Evolutionary conservation across 2,888 invertebrate genomes (phyloP), one percentile per base, ranked within the genome.

Genomic region (Altica lythri): DNA sequence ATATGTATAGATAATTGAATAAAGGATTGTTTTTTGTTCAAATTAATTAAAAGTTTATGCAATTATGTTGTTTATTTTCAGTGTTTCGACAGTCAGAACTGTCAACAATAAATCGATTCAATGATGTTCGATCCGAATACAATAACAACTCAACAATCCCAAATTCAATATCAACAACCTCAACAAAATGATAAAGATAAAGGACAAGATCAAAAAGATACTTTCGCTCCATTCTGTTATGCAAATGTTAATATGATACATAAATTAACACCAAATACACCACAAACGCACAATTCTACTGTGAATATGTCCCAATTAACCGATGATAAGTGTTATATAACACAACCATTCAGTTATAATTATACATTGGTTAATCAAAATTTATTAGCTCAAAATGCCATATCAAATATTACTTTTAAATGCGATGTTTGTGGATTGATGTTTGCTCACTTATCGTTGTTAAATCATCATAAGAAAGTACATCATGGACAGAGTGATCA

Each of bases 351-450:
- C 67, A 83, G 86, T 44, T 89, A 89, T 70, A 92, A 92, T 72
- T 92, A 92, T 79, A 90, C 91, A 2, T 79, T 92, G 63, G 77
- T 77, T 19, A 92, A 92, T 76, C 92, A 92, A 75, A 91, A 92
- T 89, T 89, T 90, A 67, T 81, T 91, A 55, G 86, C 88, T 14
- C 85, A 87, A 71, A 88, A 87, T 68, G 84, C 87, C 51, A 86
- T 88, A 71, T 86, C 89, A 10, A 90, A 89, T 71, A 90, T 91
- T 17, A 90, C 90, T 65, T 92, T 90, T 74, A 92, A 92, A 77
- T 92, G 92, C 76, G 92, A 92, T 75, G 88, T 91, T 5, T 92
- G 92, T 70, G 91, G 91, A 35, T 79, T 91, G 56, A 90, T 90
- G 81, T 92, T 92, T 74, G 88, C 89, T 1, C 91, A 92, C 72